Percentiles rank a stretch among this genome's conserved stretches.
Evolutionary conservation across 2,888 invertebrate species (phyloP).

Genomic region (Bugulina stolonifera): DNA sequence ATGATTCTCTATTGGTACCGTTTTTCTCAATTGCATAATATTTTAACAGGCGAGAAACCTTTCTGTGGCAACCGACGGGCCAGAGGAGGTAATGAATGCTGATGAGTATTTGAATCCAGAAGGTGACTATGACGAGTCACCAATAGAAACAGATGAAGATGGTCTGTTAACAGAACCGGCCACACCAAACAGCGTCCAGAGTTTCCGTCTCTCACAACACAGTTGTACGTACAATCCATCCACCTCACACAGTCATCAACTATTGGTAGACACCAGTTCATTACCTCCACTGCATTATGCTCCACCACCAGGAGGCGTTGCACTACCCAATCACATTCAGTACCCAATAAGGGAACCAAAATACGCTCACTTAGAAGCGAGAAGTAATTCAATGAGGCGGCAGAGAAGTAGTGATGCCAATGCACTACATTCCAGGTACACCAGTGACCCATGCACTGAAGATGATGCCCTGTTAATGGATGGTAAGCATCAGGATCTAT

Average conservation of each 20-base stretch:
- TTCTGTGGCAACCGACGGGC: constrained; percentile 15
- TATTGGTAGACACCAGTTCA: neutral
- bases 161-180: neutral
- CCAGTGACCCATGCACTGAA: constrained; percentile 20
- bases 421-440: constrained; percentile 4
- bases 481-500: too few relatives aligned
- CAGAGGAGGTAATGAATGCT: constrained; percentile 22
- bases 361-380: constrained; percentile 52
- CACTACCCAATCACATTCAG: constrained; percentile 28
- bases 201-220: neutral
- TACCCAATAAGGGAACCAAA: constrained; percentile 35
- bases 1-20: too few relatives aligned
- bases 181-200: neutral
- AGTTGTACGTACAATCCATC: neutral
- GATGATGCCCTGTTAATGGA: neutral
- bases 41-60: constrained; percentile 7
- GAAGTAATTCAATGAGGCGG: neutral
- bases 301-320: neutral
- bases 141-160: constrained; percentile 20
- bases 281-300: neutral
- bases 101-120: constrained; percentile 13
- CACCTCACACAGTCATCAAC: neutral
- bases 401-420: neutral
- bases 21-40: too few relatives aligned
- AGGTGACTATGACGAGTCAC: constrained; percentile 19